phyloP scores from a whole-genome alignment of 2,113 vertebrate species.

The Macroglossus sobrinus region DNA sequence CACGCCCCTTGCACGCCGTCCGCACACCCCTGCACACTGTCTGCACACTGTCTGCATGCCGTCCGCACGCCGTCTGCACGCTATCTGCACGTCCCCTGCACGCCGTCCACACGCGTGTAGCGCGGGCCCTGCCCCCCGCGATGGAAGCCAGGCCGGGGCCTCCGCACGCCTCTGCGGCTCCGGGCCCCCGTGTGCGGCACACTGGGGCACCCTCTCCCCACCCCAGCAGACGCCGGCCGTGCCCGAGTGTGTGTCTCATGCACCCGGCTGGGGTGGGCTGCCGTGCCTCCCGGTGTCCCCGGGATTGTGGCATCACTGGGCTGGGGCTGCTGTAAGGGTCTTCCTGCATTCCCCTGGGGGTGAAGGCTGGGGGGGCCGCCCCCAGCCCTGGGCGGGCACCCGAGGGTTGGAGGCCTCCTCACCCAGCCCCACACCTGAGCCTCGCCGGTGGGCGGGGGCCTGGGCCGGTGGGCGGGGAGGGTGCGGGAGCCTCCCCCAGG shows the following conservation, averaged over 20 bases:
- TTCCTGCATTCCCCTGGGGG: not conserved
- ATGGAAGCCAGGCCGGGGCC: not conserved
- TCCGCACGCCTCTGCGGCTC: too few species aligned
- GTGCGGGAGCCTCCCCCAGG: not conserved
- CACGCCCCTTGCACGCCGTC: too few species aligned
- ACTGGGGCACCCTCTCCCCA: not conserved
- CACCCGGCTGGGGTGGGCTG: too few species aligned
- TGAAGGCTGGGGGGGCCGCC: not conserved
- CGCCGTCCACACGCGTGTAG: too few species aligned
- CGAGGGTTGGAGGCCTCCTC: not conserved
- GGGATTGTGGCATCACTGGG: accelerated
- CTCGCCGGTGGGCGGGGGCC: not conserved
- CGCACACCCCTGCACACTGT: too few species aligned
- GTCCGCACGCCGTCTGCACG: too few species aligned
- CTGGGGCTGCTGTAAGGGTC: too few species aligned
- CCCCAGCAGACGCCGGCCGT: not conserved
- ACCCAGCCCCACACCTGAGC: not conserved
- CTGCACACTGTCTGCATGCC: too few species aligned
- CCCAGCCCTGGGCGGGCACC: not conserved
- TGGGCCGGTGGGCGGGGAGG: not conserved
- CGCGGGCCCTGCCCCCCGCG: too few species aligned
- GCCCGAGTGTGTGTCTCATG: accelerated
- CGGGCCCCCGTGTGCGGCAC: too few species aligned
- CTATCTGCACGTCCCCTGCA: too few species aligned
- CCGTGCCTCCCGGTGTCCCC: not conserved